Evolutionary conservation across 2,888 invertebrate species (phyloP).

Genomic region (Petrolisthes cinctipes): DNA sequence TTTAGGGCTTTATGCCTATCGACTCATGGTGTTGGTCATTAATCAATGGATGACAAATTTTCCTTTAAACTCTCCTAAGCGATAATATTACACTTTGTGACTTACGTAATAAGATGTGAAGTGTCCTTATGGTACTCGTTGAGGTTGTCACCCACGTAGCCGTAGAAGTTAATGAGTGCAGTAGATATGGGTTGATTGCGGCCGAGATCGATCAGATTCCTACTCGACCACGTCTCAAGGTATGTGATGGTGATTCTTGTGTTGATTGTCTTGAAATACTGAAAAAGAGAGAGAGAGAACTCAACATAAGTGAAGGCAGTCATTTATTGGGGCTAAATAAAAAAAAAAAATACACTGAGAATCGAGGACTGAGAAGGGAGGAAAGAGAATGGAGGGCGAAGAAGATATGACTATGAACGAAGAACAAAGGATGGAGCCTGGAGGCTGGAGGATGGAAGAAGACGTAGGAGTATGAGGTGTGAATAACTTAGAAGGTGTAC

Average conservation of each 20-base stretch:
- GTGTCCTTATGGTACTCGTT: conserved; percentile 91
- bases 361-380: no score
- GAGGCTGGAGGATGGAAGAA: no score
- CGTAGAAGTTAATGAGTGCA: conserved; percentile 91
- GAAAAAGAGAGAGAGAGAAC: conserved; percentile 66
- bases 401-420: not conserved
- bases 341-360: no score
- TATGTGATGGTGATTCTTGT: conserved; percentile 95
- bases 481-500: no score
- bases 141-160: conserved; percentile 87
- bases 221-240: conserved; percentile 96
- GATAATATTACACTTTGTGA: not conserved
- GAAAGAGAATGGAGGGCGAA: not conserved
- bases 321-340: no score
- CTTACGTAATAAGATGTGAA: conserved; percentile 88
- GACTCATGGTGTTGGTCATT: no score
- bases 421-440: no score
- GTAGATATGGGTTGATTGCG: conserved; percentile 88
- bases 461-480: no score
- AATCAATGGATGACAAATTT: no score
- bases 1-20: no score
- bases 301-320: no score
- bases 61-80: no score
- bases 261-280: conserved; percentile 94
- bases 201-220: conserved; percentile 80